These are phyloP conservation scores for Mormyrops boulengeri DNA, from an alignment of 2,797 vertebrate species.

Conservation along the genomic window DNA sequence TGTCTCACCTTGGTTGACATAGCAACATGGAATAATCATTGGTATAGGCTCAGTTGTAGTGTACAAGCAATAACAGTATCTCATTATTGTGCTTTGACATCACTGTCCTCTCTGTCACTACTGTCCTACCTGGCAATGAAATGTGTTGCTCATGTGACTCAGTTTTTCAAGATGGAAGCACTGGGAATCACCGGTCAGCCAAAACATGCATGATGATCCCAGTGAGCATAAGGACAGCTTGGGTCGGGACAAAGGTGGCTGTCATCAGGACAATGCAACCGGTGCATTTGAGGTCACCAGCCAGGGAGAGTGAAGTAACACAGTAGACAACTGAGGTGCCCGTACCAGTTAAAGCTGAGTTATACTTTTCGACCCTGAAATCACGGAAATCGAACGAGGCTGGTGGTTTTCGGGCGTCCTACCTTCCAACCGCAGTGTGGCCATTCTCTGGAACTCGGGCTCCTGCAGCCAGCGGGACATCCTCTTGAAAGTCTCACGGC, in stretches of 20 bases:
- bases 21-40: not conserved
- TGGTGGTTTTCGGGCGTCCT: constrained; percentile 40
- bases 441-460: constrained; percentile 78
- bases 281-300: not conserved
- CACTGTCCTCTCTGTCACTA: not conserved
- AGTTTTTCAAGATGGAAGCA: not conserved
- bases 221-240: not conserved
- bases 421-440: constrained; percentile 77
- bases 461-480: constrained; percentile 81
- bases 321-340: not conserved
- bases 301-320: not conserved
- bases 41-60: not conserved
- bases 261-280: not conserved
- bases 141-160: not conserved
- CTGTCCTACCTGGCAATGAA: not conserved
- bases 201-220: not conserved
- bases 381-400: not conserved
- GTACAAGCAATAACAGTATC: not conserved
- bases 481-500: constrained; percentile 78
- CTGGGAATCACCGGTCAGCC: not conserved
- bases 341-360: not conserved
- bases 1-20: not conserved
- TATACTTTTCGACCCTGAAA: not conserved
- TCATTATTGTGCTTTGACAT: not conserved
- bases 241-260: not conserved